Conservation (phyloP, 2,113 vertebrate genomes). For the Tyrannus savana region DNA sequence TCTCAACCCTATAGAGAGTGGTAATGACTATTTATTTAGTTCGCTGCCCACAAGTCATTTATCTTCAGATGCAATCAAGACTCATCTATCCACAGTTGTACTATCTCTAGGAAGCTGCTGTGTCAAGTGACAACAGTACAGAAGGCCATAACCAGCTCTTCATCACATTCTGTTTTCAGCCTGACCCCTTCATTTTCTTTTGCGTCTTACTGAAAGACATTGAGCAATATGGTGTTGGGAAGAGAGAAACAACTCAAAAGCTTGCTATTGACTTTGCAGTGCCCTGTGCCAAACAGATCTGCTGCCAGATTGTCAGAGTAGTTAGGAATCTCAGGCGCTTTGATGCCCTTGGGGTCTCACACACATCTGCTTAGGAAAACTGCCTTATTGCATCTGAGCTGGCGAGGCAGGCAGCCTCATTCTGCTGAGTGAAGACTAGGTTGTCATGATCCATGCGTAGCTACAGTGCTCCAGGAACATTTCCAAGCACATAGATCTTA, state of each 20-base stretch:
- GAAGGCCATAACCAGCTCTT: constrained; percentile 5
- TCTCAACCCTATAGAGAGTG: not conserved
- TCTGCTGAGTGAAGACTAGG: constrained; percentile 12
- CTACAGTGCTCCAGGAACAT: constrained; percentile 31
- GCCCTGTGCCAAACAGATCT: constrained; percentile 42
- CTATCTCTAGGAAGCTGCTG: not conserved
- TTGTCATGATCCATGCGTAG: not conserved
- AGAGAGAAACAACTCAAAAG: constrained; percentile 20
- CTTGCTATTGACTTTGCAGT: not conserved
- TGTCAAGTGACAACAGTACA: constrained; percentile 6
- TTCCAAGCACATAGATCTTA: constrained; percentile 50
- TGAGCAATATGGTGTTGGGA: constrained; percentile 29
- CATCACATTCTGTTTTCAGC: constrained; percentile 23
- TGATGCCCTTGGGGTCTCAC: constrained; percentile 50
- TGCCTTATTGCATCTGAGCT: constrained; percentile 38
- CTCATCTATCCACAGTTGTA: not conserved
- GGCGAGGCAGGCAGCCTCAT: rapidly evolving
- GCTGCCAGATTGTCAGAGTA: constrained; percentile 46
- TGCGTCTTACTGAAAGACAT: not conserved
- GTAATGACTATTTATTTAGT: not conserved
- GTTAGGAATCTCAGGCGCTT: constrained; percentile 34
- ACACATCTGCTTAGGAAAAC: constrained; percentile 58
- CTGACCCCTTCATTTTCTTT: not conserved
- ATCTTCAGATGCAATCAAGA: not conserved
- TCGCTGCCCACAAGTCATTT: not conserved